Evolutionary conservation across 2,797 vertebrate species (phyloP).

Genomic region (Typhlichthys eigenmanni): DNA sequence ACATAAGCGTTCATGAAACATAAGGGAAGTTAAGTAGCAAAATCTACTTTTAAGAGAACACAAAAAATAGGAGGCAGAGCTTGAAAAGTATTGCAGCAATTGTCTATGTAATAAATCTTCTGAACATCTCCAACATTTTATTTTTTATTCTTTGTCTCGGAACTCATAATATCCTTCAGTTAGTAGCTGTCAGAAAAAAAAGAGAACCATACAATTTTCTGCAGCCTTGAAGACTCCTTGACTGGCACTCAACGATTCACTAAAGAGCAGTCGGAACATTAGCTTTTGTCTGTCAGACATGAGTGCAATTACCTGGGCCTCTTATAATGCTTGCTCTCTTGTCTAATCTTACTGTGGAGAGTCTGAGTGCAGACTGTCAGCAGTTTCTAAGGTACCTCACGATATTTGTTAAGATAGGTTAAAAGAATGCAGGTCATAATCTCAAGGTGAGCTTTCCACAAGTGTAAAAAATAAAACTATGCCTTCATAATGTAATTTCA

Average conservation of each 20-base stretch:
- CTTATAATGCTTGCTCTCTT: slow-evolving; percentile 35
- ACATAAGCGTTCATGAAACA: too few relatives aligned
- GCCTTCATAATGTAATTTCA: slow-evolving; percentile 1
- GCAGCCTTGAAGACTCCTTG: slow-evolving; percentile 64
- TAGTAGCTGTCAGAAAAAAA: slow-evolving; percentile 48
- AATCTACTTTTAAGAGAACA: too few relatives aligned
- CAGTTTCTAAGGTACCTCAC: slow-evolving; percentile 44
- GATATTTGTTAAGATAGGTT: slow-evolving; percentile 2
- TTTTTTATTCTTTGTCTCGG: neutral
- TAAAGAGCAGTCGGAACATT: slow-evolving; percentile 68
- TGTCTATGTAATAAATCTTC: too few relatives aligned
- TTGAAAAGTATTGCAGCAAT: too few relatives aligned
- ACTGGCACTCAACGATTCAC: slow-evolving; percentile 58
- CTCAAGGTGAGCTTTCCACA: slow-evolving; percentile 22
- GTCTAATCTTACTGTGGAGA: slow-evolving; percentile 41
- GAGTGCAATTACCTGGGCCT: slow-evolving; percentile 60
- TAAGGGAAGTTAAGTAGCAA: too few relatives aligned
- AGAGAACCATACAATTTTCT: slow-evolving; percentile 53
- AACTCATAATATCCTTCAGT: slow-evolving; percentile 47
- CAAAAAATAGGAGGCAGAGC: too few relatives aligned
- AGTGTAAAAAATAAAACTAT: slow-evolving; percentile 13
- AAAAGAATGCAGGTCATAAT: neutral
- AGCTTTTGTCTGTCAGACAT: slow-evolving; percentile 70
- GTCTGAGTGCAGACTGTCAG: slow-evolving; percentile 48
- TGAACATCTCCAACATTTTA: too few relatives aligned